Percentiles rank a stretch among this genome's conserved stretches.
Evolutionary conservation across 2,797 vertebrate genomes (phyloP).

Genomic region (Sebastes taczanowskii): DNA sequence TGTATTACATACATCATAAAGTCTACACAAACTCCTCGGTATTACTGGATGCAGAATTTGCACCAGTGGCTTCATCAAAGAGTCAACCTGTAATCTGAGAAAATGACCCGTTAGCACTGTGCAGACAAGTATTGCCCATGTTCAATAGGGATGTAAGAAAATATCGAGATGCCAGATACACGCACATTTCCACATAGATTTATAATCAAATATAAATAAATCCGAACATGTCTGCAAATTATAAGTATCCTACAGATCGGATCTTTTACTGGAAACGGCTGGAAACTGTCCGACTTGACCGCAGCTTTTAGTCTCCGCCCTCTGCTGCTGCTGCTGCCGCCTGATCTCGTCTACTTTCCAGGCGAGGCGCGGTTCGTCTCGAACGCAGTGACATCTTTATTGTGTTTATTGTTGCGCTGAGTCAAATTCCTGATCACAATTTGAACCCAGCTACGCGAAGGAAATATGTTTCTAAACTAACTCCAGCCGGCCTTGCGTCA

Average conservation of each 20-base stretch:
- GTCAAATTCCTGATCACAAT: background rate
- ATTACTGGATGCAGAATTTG: background rate
- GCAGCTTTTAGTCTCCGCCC: too few relatives aligned
- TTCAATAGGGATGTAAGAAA: too few relatives aligned
- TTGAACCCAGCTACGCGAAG: background rate
- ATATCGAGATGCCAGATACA: too few relatives aligned
- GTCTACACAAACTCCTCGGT: background rate
- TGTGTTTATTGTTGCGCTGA: background rate
- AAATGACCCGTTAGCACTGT: background rate
- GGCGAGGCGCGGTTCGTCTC: too few relatives aligned
- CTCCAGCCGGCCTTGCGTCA: conserved; percentile 20
- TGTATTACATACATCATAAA: background rate
- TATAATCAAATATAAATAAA: too few relatives aligned
- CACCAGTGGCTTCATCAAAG: background rate
- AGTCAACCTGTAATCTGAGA: background rate
- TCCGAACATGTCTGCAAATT: too few relatives aligned
- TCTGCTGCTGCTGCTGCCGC: too few relatives aligned
- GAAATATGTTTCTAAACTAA: conserved; percentile 22
- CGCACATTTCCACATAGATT: too few relatives aligned
- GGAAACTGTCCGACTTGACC: too few relatives aligned
- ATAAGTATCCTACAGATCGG: too few relatives aligned
- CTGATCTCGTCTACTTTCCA: too few relatives aligned
- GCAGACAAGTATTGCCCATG: background rate
- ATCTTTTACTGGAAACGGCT: too few relatives aligned
- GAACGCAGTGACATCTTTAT: background rate